phyloP scores from a whole-genome alignment of 2,888 invertebrate genomes.

The Andrena haemorrhoa region DNA sequence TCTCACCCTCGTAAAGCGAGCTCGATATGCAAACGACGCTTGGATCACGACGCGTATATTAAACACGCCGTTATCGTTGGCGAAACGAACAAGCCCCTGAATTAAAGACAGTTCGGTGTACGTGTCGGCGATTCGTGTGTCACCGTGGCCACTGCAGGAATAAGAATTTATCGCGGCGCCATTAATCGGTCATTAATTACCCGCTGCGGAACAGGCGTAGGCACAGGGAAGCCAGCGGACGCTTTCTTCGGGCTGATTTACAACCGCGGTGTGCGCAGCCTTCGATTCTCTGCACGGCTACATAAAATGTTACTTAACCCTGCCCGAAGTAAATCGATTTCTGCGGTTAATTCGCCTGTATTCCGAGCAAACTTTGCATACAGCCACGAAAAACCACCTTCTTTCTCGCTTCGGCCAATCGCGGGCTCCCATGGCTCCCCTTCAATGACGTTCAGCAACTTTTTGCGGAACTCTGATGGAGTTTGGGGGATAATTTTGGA shows the following conservation, averaged over 20 bases:
- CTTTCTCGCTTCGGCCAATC: background rate
- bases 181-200: slow-evolving; percentile 61
- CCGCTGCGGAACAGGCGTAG: slow-evolving; percentile 4
- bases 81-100: slow-evolving; percentile 16
- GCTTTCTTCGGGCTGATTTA: slow-evolving; percentile 60
- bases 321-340: slow-evolving; percentile 62
- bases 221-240: slow-evolving; percentile 18
- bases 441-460: background rate
- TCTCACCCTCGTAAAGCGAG: background rate
- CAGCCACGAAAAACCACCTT: slow-evolving; percentile 1
- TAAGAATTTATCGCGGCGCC: slow-evolving; percentile 57
- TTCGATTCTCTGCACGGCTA: slow-evolving; percentile 49
- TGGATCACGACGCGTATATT: background rate
- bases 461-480: too few relatives aligned
- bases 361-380: slow-evolving; percentile 50
- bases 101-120: slow-evolving; percentile 38
- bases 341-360: slow-evolving; percentile 56
- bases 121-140: slow-evolving; percentile 14
- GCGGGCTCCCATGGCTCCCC: background rate
- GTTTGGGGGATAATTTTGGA: too few relatives aligned
- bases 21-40: slow-evolving; percentile 18
- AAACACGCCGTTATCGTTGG: slow-evolving; percentile 24
- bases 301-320: slow-evolving; percentile 66
- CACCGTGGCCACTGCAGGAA: slow-evolving; percentile 25
- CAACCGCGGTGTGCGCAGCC: slow-evolving; percentile 17